Base-by-base conservation (phyloP, 1,140 invertebrate species). In the Telenomus remus region DNA sequence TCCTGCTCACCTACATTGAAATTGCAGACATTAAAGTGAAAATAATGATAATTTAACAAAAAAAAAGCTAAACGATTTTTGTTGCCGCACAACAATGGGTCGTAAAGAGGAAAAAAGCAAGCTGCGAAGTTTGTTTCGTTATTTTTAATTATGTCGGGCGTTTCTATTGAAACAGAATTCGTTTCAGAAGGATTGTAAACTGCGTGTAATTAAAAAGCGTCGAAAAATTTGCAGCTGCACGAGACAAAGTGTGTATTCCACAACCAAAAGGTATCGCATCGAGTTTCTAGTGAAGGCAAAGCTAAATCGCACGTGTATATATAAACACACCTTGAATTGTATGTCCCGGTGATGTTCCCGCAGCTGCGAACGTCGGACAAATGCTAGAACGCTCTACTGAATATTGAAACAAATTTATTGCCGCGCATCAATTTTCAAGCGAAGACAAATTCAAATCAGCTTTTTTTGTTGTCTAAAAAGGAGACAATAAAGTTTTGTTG, bases 241-340 rank as follows among this genome's bases (percentile, higher is more conserved):
- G 12, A 16, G 47, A 68, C 55, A 69, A 69, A 47, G 19, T 27
- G 19, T 27, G 35, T 44, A 63, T 27, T 10, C 9, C 33, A 11
- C 43, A 61, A 15, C 49, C 51, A 63, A 44, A 57, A 63, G n/a
- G 53, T 27, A 27, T 27, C 19, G 19, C 19, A 6, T 27, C 19
- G 2, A 27, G 19, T 27, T 27, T 27, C 19, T 6, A 6, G 19
- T 27, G 6, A 27, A 27, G 19, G 19, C 6, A 27, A 27, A 27
- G 19, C 19, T 1, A 27, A 27, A 27, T 27, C 1, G 19, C 19
- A 3, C 6, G 19, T 27, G 6, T 27, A 27, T 63, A 51, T 70
- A 71, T 63, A 63, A 56, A 71, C 53, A 50, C 51, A 63, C 57
- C 51, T 71, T 71, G 57, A 71, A 64, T 51, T 64, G 53, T 56